Conservation (phyloP, 92 coral and sea anemone genomes). For the Epizoanthus illoricatus region DNA sequence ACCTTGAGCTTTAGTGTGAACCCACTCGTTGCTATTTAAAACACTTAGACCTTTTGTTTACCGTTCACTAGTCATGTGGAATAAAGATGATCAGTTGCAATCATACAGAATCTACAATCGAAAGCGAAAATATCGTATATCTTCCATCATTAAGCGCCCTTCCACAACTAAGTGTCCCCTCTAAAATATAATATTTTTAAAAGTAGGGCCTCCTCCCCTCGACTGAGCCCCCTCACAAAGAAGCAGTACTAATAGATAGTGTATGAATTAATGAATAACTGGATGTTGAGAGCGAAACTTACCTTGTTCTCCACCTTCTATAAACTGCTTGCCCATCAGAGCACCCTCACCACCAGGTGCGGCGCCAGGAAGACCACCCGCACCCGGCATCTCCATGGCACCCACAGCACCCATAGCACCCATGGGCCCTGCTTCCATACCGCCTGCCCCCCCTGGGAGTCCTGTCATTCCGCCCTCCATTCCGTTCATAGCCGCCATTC, state of each 20-base stretch:
- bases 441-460: conserved; percentile 16
- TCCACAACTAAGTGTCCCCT: too few species aligned
- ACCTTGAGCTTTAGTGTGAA: too few species aligned
- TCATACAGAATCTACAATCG: neutral
- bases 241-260: neutral
- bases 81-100: neutral
- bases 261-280: neutral
- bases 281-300: neutral
- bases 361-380: conserved; percentile 49
- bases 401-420: conserved; percentile 10
- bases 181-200: neutral
- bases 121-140: neutral
- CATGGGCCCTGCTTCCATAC: conserved; percentile 19
- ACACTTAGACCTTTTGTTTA: too few species aligned
- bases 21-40: too few species aligned
- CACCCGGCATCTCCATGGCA: conserved; percentile 62
- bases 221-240: too few species aligned
- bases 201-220: too few species aligned
- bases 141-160: too few species aligned
- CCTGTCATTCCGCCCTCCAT: conserved; percentile 34
- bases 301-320: conserved; percentile 80
- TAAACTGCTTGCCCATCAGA: conserved; percentile 81
- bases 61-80: neutral
- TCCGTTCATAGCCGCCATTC: conserved; percentile 35
- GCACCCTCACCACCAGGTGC: conserved; percentile 50